These are phyloP conservation scores for Paralvinella palmiformis DNA, from an alignment of 1,140 invertebrate genomes.

Conservation along the genomic window DNA sequence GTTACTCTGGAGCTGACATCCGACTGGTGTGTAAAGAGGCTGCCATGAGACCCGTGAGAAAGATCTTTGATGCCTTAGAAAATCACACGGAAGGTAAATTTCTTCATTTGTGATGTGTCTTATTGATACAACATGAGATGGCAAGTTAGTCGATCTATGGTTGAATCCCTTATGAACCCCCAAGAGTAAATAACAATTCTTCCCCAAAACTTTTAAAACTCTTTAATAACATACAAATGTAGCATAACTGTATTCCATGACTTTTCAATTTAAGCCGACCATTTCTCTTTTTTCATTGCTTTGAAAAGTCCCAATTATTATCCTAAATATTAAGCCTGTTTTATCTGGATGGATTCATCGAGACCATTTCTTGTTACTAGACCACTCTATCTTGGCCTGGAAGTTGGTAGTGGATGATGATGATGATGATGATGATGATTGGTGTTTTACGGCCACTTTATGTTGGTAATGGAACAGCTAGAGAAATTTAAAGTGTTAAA, in stretches of 20 bases:
- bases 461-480: too few species aligned
- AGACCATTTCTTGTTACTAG: too few species aligned
- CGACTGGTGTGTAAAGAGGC: constrained; percentile 82
- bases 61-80: constrained; percentile 54
- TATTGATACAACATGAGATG: not conserved
- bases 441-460: too few species aligned
- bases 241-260: not conserved
- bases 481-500: too few species aligned
- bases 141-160: not conserved
- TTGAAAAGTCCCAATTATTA: too few species aligned
- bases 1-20: constrained; percentile 85
- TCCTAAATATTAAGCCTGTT: too few species aligned
- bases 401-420: too few species aligned
- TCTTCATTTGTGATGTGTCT: not conserved
- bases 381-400: too few species aligned
- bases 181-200: not conserved
- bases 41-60: constrained; percentile 54
- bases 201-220: not conserved
- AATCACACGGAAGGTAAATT: constrained; percentile 42
- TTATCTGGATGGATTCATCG: too few species aligned
- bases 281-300: not conserved
- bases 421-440: too few species aligned
- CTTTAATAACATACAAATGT: too few species aligned
- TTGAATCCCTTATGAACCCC: not conserved
- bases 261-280: not conserved